Percentiles rank a stretch among this genome's conserved stretches.
Evolutionary conservation across 2,797 vertebrate genomes (phyloP).

Genomic region (Ctenosaura bakeri): DNA sequence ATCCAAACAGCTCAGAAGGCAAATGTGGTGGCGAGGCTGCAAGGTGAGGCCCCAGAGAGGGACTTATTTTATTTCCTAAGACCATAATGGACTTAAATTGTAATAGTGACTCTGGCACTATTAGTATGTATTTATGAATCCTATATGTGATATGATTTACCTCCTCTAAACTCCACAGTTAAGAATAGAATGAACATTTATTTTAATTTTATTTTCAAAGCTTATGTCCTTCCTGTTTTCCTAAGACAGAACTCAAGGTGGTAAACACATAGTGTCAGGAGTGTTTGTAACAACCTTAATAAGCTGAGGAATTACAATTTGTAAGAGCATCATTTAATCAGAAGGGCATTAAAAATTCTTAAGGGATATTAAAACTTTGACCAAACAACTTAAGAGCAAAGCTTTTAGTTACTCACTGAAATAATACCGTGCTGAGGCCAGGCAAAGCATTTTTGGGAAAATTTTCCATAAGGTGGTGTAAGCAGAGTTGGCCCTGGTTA

Average conservation of each 20-base stretch:
- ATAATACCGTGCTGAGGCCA: background rate
- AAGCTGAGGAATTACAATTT: background rate
- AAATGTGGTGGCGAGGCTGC: constrained; percentile 98
- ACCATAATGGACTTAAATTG: too few species aligned
- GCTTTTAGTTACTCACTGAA: background rate
- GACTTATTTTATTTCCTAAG: background rate
- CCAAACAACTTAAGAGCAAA: background rate
- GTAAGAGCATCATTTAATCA: background rate
- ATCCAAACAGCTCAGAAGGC: constrained; percentile 96
- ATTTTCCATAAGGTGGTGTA: background rate
- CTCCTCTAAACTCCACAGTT: background rate
- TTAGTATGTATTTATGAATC: background rate
- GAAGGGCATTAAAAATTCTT: background rate
- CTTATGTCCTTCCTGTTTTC: background rate
- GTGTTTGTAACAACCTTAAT: background rate
- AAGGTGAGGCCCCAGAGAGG: constrained; percentile 84
- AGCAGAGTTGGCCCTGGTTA: too few species aligned
- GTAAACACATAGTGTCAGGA: background rate
- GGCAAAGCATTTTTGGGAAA: background rate
- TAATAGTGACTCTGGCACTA: background rate
- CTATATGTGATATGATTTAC: background rate
- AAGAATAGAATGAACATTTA: background rate
- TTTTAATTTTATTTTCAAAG: background rate
- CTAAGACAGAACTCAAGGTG: background rate
- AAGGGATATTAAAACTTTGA: background rate